A percentile compares a stretch with the other conserved stretches of the same genome.
phyloP scores from a whole-genome alignment of 2,888 invertebrate genomes.

The Apamea monoglypha region DNA sequence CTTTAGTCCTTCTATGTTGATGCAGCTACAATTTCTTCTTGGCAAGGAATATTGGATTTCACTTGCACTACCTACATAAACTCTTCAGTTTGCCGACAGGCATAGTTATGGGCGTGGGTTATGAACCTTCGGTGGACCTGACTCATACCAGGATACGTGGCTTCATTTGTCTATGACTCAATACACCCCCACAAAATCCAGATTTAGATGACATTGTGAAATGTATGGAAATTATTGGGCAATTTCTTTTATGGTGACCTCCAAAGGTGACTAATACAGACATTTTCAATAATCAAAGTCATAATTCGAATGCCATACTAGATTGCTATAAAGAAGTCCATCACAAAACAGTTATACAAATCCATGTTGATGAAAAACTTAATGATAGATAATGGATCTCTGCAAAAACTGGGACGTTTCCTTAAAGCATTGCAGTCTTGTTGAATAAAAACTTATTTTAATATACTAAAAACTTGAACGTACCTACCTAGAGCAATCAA shows the following conservation, averaged over 20 bases:
- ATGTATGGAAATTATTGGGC: conserved; percentile 57
- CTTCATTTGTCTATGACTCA: conserved; percentile 76
- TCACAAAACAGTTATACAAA: conserved; percentile 29
- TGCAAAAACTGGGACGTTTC: conserved; percentile 46
- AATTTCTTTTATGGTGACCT: conserved; percentile 48
- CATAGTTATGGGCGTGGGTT: conserved; percentile 73
- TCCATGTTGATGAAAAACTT: conserved; percentile 35
- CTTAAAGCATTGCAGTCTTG: conserved; percentile 22
- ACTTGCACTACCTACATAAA: conserved; percentile 67
- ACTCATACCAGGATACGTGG: conserved; percentile 76
- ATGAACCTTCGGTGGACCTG: conserved; percentile 71
- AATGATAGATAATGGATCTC: conserved; percentile 41
- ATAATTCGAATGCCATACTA: neutral
- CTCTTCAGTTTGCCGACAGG: conserved; percentile 56
- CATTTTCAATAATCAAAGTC: neutral
- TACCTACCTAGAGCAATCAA: conserved; percentile 31
- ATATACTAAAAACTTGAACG: conserved; percentile 34
- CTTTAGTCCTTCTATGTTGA: conserved; percentile 37
- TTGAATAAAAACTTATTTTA: conserved; percentile 44
- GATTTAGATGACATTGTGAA: conserved; percentile 61
- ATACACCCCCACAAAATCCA: conserved; percentile 74
- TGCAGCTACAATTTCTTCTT: conserved; percentile 47
- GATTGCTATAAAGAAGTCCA: conserved; percentile 2
- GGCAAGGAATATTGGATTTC: conserved; percentile 69
- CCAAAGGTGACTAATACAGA: conserved; percentile 20